Evolutionary conservation across 2,113 vertebrate species (phyloP).

Genomic region (Osmerus mordax): DNA sequence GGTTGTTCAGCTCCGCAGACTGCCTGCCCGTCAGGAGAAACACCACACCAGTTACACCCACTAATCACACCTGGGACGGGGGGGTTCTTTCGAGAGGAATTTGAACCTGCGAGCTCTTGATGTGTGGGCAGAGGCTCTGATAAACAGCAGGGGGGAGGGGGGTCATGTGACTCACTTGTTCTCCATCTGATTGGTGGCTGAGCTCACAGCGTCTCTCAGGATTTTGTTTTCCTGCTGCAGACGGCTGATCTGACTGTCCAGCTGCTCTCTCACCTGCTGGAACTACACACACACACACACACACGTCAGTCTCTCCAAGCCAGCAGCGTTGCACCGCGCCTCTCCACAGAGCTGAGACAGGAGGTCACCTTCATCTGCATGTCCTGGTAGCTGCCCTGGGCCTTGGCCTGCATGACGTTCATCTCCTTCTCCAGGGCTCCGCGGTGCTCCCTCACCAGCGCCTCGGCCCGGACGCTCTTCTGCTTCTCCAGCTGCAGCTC

Average conservation of each 20-base stretch:
- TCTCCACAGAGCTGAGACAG: too few species aligned
- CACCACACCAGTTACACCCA: neutral
- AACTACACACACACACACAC: slow-evolving; percentile 67
- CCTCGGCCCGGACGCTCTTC: slow-evolving; percentile 78
- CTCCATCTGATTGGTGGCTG: slow-evolving; percentile 94
- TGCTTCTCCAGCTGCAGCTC: slow-evolving; percentile 93
- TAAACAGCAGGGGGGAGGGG: neutral
- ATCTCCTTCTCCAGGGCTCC: slow-evolving; percentile 87
- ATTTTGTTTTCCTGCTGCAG: slow-evolving; percentile 97
- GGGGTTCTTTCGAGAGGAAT: too few species aligned
- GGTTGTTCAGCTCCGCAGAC: slow-evolving; percentile 88
- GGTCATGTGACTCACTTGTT: slow-evolving; percentile 83
- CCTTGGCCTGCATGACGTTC: slow-evolving; percentile 85
- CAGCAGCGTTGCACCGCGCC: neutral
- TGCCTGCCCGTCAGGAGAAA: slow-evolving; percentile 82
- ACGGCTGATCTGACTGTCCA: slow-evolving; percentile 89
- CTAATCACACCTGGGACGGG: neutral
- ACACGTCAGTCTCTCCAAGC: neutral
- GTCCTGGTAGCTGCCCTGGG: slow-evolving; percentile 84
- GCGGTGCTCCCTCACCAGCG: slow-evolving; percentile 86
- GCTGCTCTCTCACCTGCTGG: slow-evolving; percentile 89
- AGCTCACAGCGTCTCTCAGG: slow-evolving; percentile 95
- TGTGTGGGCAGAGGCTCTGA: neutral
- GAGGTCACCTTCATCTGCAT: slow-evolving; percentile 88
- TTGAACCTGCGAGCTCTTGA: neutral